Conservation (phyloP, 2,888 invertebrate species). For the Limnephilus auricula region DNA sequence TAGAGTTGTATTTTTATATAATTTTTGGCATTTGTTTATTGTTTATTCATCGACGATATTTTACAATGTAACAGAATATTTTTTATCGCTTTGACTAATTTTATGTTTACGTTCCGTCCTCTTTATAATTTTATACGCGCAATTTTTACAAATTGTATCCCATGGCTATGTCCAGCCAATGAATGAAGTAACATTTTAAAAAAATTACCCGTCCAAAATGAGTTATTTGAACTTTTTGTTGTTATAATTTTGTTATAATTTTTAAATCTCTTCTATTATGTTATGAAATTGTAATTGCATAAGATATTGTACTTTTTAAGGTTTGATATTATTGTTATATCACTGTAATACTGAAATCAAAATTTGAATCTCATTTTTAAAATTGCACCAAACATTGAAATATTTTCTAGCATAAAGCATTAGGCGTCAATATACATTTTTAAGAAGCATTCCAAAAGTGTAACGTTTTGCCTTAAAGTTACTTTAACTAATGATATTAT, state of each 20-base stretch:
- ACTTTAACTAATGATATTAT: not conserved
- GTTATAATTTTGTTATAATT: not conserved
- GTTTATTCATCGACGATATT: not conserved
- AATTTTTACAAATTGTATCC: not conserved
- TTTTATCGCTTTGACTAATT: conserved; percentile 2
- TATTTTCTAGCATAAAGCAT: not conserved
- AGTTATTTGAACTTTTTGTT: not conserved
- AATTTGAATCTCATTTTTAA: not conserved
- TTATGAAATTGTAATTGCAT: not conserved
- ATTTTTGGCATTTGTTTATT: not conserved
- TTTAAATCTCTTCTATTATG: not conserved
- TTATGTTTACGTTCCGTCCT: not conserved
- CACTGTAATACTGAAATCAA: not conserved
- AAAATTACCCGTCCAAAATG: not conserved
- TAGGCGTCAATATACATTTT: not conserved
- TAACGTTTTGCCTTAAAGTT: not conserved
- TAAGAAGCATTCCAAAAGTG: not conserved
- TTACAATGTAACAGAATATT: not conserved
- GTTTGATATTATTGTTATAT: not conserved
- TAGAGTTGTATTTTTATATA: not conserved
- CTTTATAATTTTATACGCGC: not conserved
- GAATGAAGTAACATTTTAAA: not conserved
- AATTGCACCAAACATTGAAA: not conserved
- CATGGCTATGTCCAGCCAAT: not conserved
- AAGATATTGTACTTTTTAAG: not conserved